Conservation (phyloP, 2,797 vertebrate genomes). For the Limosa lapponica region DNA sequence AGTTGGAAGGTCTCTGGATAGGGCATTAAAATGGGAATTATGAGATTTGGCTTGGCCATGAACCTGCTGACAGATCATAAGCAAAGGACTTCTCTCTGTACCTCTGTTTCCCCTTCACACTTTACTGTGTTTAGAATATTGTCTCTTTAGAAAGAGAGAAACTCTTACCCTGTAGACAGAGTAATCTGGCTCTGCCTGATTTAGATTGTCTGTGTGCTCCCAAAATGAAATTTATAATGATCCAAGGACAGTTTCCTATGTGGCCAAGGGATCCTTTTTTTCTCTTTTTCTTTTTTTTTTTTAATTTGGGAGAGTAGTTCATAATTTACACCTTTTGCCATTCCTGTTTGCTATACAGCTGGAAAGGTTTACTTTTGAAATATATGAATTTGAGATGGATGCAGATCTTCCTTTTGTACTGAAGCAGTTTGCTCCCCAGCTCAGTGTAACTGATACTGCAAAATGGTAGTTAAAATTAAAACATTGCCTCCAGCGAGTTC, state of each 20-base stretch:
- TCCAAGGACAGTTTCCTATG: background rate
- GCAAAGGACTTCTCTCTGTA: background rate
- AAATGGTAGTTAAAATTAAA: conserved; percentile 11
- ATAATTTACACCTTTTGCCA: background rate
- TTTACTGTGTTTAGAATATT: background rate
- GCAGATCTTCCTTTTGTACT: background rate
- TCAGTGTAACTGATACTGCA: background rate
- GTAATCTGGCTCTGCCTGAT: background rate
- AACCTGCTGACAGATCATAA: background rate
- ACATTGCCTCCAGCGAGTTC: background rate
- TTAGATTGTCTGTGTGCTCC: background rate
- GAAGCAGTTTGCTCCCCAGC: background rate
- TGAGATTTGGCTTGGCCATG: background rate
- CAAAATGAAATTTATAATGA: background rate
- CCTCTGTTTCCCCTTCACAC: background rate
- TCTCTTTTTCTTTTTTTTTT: background rate
- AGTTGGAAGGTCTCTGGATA: background rate
- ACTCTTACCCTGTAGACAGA: background rate
- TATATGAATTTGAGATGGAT: background rate
- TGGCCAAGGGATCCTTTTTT: background rate
- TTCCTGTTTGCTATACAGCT: background rate
- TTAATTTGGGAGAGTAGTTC: background rate
- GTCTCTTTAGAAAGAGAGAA: background rate
- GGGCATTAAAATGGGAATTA: background rate
- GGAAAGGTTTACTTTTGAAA: background rate